Evolutionary conservation across 2,797 vertebrate species (phyloP), one percentile per base, ranked within the genome.

Genomic region (Falco biarmicus): DNA sequence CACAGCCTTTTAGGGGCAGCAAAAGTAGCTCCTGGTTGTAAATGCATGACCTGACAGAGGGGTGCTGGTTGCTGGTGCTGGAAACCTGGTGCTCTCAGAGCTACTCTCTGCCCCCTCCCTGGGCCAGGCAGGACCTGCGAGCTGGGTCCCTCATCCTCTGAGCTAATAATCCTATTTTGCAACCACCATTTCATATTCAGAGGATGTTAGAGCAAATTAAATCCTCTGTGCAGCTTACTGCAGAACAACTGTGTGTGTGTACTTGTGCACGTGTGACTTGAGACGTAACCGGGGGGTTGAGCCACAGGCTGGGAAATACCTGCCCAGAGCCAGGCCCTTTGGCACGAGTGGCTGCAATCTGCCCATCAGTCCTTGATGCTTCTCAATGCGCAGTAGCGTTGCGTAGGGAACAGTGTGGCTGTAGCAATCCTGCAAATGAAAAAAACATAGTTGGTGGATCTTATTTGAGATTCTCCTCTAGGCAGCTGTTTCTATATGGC

Each of bases 321-420:
- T 64, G 56, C 25, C 11, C 9, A 1, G 7, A 29, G 29, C 21
- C 0, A 2, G 18, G 68, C 11, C 68, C 63, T 76, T 37, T 0
- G 0, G 19, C 1, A 5, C 8, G 26, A 80, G 79, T 5, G 0
- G 68, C 78, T 34, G 68, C 0, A 0, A 19, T n/a, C 34, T 66
- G 60, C 61, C 79, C 1, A 0, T 54, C 2, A 0, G 8, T 61
- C 56, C 83, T 51, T 37, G 50, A 29, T 0, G 0, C 51, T 29
- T 43, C 29, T 61, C 32, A 13, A 32, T 77, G 61, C 51, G 22
- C 2, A 0, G 41, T 0, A 1, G 13, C 0, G 0, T 45, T 69
- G 39, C 48, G 12, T 4, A 25, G 60, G 65, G 31, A 74, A 1
- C 29, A n/a, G 48, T 32, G 45, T 24, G 82, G 70, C 79, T 88